These are phyloP conservation scores for Malurus leucopterus DNA, from an alignment of 2,797 vertebrate genomes.

Conservation along the genomic window DNA sequence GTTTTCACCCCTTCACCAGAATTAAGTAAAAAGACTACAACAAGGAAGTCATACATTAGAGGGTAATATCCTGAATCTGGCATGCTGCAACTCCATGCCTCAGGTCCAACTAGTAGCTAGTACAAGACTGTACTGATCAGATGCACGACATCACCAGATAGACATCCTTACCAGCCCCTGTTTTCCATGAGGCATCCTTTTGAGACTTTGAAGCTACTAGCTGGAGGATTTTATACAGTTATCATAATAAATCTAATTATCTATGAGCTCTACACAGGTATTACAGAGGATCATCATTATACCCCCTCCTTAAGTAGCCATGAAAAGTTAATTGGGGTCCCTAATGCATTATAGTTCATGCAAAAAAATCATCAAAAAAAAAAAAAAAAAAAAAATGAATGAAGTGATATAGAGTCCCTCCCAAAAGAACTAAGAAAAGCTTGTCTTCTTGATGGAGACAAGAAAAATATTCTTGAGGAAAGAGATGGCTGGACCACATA, in stretches of 20 bases:
- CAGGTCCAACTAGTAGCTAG: not conserved
- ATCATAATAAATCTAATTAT: not conserved
- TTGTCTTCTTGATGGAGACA: not conserved
- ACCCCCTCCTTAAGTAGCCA: not conserved
- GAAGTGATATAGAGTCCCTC: fast-evolving
- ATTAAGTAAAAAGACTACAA: not conserved
- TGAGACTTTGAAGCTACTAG: not conserved
- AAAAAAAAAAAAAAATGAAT: too few relatives aligned
- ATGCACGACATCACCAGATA: not conserved
- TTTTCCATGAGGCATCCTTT: not conserved
- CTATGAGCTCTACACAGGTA: not conserved
- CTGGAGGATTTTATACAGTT: not conserved
- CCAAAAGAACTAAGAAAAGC: not conserved
- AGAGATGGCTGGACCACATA: not conserved
- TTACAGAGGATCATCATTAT: not conserved
- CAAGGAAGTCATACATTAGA: not conserved
- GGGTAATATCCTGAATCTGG: not conserved
- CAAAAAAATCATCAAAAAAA: not conserved
- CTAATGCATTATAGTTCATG: not conserved
- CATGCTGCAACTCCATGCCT: not conserved
- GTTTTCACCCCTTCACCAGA: not conserved
- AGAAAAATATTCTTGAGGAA: not conserved
- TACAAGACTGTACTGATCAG: not conserved
- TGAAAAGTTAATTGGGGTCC: not conserved
- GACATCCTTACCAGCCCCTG: not conserved